A percentile compares a stretch with the other conserved stretches of the same genome.
These are phyloP conservation scores for Sardinella longiceps DNA, from an alignment of 2,797 vertebrate genomes.

Conservation along the genomic window DNA sequence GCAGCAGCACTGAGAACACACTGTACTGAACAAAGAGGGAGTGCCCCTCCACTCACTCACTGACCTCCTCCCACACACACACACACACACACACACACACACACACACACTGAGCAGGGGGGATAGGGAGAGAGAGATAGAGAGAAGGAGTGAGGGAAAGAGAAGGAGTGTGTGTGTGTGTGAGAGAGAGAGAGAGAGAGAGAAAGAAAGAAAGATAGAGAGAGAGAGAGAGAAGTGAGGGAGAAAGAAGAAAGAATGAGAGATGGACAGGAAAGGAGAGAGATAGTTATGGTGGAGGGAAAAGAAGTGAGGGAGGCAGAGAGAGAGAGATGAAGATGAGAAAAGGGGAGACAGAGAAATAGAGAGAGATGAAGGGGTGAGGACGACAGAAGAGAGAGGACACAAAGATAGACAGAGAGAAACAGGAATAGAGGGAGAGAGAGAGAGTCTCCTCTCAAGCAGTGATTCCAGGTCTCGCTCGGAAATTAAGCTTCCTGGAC, in stretches of 20 bases:
- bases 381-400: no score
- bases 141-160: neutral
- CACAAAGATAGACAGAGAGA: neutral
- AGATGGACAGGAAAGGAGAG: neutral
- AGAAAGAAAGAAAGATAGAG: neutral
- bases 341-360: neutral
- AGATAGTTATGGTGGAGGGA: no score
- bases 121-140: neutral
- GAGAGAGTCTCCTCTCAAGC: no score
- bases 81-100: conserved; percentile 14
- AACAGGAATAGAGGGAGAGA: neutral
- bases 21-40: conserved; percentile 22
- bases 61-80: neutral
- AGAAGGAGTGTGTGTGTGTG: no score
- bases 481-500: no score
- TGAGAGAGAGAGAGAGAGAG: neutral
- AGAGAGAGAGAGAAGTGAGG: no score
- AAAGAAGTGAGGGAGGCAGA: neutral
- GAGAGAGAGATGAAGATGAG: neutral
- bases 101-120: neutral
- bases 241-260: no score
- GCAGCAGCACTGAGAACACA: conserved; percentile 15
- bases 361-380: no score
- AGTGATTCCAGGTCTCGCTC: no score
- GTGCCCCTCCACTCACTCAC: neutral